phyloP scores from a whole-genome alignment of 2,888 invertebrate genomes.

The Cyclophora albipunctata region DNA sequence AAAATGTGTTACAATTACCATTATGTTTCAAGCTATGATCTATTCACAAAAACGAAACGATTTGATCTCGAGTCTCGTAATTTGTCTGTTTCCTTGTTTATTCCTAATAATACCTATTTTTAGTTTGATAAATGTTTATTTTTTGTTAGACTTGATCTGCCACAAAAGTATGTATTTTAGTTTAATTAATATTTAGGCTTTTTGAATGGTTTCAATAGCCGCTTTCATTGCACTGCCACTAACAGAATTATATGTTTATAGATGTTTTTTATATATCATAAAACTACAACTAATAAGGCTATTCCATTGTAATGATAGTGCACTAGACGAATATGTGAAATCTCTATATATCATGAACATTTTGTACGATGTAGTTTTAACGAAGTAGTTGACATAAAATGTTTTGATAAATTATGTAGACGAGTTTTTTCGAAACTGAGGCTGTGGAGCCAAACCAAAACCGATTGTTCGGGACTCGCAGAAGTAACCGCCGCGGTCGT shows the following conservation, averaged over 20 bases:
- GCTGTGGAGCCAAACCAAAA: constrained; percentile 67
- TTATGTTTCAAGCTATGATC: constrained; percentile 48
- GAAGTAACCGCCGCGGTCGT: constrained; percentile 20
- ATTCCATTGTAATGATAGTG: constrained; percentile 4
- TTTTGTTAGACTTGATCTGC: constrained; percentile 41
- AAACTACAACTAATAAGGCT: constrained; percentile 1
- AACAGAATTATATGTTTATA: constrained; percentile 36
- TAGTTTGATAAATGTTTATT: constrained; percentile 48
- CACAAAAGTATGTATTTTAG: constrained; percentile 31
- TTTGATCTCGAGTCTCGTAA: constrained; percentile 65
- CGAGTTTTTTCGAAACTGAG: constrained; percentile 49
- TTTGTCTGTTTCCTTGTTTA: constrained; percentile 38
- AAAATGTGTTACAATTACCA: constrained; percentile 18
- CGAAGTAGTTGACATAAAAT: constrained; percentile 33
- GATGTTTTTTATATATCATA: constrained; percentile 10
- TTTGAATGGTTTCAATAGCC: constrained; percentile 12
- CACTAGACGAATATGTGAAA: constrained; percentile 10
- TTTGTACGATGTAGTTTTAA: constrained; percentile 26
- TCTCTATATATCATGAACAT: constrained; percentile 21
- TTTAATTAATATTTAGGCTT: constrained; percentile 28
- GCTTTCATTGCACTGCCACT: constrained; percentile 34
- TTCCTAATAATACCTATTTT: constrained; percentile 31
- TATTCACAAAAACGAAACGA: constrained; percentile 50
- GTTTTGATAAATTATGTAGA: constrained; percentile 47
- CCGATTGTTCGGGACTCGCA: constrained; percentile 37